Evolutionary conservation across 1,140 invertebrate genomes (phyloP).

Genomic region (Archivesica marissinica): DNA sequence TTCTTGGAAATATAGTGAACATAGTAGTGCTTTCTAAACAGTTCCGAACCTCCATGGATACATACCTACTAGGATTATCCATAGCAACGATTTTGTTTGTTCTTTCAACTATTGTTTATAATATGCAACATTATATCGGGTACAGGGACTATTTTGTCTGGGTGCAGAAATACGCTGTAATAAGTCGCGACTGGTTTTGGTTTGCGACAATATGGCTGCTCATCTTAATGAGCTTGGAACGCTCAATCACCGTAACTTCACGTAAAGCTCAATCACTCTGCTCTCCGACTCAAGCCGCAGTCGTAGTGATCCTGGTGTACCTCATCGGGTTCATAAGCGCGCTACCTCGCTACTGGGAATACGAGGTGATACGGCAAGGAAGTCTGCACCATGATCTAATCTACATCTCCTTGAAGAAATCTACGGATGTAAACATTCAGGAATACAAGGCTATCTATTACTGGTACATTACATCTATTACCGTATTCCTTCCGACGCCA

Average conservation of each 20-base stretch:
- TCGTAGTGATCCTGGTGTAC: slow-evolving; percentile 77
- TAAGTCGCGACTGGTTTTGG: slow-evolving; percentile 79
- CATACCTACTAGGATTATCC: slow-evolving; percentile 78
- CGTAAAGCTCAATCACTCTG: slow-evolving; percentile 73
- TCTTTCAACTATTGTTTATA: slow-evolving; percentile 67
- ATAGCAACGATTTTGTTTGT: slow-evolving; percentile 73
- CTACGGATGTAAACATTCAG: slow-evolving; percentile 68
- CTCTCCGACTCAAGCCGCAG: slow-evolving; percentile 73
- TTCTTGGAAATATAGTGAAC: slow-evolving; percentile 76
- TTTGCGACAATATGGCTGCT: slow-evolving; percentile 80
- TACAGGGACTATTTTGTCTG: slow-evolving; percentile 68
- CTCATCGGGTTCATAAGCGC: slow-evolving; percentile 79
- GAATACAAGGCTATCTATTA: slow-evolving; percentile 80
- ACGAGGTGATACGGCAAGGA: slow-evolving; percentile 60
- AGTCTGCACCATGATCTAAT: slow-evolving; percentile 37
- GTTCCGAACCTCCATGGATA: slow-evolving; percentile 75
- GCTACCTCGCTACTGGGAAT: slow-evolving; percentile 81
- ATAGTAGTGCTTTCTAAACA: slow-evolving; percentile 74
- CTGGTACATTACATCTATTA: slow-evolving; percentile 80
- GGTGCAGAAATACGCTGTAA: slow-evolving; percentile 74
- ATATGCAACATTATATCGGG: slow-evolving; percentile 76
- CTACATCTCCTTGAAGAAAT: slow-evolving; percentile 67
- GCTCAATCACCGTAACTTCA: slow-evolving; percentile 73
- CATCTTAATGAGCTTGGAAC: slow-evolving; percentile 78
- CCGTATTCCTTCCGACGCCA: slow-evolving; percentile 76